These are phyloP conservation scores for Frieseomelitta varia DNA, from an alignment of 1,140 invertebrate species.

Conservation along the genomic window DNA sequence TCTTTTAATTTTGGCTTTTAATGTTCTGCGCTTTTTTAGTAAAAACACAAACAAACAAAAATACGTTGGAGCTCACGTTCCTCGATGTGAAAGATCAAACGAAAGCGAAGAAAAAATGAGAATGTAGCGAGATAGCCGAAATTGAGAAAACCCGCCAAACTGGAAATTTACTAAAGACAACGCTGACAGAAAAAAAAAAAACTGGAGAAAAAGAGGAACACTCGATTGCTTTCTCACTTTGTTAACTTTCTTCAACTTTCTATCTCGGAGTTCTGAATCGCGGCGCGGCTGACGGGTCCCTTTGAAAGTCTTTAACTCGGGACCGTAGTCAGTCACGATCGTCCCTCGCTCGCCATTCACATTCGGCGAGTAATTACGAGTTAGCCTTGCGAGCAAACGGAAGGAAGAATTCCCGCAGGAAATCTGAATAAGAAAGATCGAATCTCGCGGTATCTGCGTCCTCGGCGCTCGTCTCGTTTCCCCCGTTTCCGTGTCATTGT, in stretches of 20 bases:
- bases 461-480: constrained; percentile 24
- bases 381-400: background rate
- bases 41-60: no score
- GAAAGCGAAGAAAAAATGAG: no score
- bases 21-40: no score
- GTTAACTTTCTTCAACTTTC: background rate
- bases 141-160: no score
- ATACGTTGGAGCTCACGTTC: no score
- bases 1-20: no score
- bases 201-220: background rate
- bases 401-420: constrained; percentile 12
- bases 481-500: constrained; percentile 41
- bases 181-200: background rate
- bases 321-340: background rate
- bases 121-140: no score
- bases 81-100: no score
- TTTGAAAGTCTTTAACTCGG: background rate
- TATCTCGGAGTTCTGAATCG: background rate
- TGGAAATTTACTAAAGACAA: background rate
- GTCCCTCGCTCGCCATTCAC: background rate
- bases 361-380: constrained; percentile 19
- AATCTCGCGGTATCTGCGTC: constrained; percentile 40
- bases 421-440: constrained; percentile 43
- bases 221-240: background rate
- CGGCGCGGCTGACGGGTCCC: background rate